Percentiles rank a stretch among this genome's conserved stretches.
Evolutionary conservation across 1,140 invertebrate species (phyloP).

Genomic region (Onthophagus taurus): DNA sequence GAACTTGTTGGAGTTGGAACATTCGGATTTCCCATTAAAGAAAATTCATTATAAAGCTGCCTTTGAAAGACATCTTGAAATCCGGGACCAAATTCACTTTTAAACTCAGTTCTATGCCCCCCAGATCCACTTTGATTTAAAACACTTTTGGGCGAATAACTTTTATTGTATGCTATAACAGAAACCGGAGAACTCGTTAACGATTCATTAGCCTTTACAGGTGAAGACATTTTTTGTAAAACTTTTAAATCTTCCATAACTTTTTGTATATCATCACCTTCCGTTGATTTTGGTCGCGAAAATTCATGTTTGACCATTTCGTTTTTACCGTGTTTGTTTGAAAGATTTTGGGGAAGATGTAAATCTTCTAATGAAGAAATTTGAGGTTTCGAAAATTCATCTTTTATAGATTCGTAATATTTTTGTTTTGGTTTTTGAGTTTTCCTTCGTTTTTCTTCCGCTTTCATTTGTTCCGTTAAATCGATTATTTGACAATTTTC

Average conservation of each 20-base stretch:
- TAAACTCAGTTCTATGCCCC: constrained; percentile 13
- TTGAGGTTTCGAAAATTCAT: neutral
- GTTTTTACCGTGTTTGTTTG: neutral
- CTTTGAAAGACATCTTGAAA: constrained; percentile 36
- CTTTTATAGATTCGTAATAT: constrained; percentile 7
- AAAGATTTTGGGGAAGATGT: too few relatives aligned
- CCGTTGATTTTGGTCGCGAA: constrained; percentile 12
- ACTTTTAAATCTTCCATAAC: constrained; percentile 34
- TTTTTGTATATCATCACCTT: constrained; percentile 32
- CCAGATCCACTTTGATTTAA: constrained; percentile 5
- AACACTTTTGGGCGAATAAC: constrained; percentile 25
- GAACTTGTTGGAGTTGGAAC: constrained; percentile 16
- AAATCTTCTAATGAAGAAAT: too few relatives aligned
- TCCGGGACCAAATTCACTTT: constrained; percentile 15
- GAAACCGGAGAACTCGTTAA: constrained; percentile 28
- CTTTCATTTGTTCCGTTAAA: constrained; percentile 19
- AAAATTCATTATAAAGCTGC: constrained; percentile 29
- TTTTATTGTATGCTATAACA: constrained; percentile 35
- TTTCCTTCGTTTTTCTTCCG: constrained; percentile 14
- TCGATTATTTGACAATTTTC: constrained; percentile 30
- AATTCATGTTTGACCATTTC: neutral
- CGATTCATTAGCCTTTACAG: constrained; percentile 20
- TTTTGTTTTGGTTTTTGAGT: constrained; percentile 19
- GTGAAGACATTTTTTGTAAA: constrained; percentile 31
- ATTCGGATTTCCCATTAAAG: constrained; percentile 10